These are phyloP conservation scores for Geotria australis DNA, from an alignment of 2,797 vertebrate genomes.

Conservation along the genomic window DNA sequence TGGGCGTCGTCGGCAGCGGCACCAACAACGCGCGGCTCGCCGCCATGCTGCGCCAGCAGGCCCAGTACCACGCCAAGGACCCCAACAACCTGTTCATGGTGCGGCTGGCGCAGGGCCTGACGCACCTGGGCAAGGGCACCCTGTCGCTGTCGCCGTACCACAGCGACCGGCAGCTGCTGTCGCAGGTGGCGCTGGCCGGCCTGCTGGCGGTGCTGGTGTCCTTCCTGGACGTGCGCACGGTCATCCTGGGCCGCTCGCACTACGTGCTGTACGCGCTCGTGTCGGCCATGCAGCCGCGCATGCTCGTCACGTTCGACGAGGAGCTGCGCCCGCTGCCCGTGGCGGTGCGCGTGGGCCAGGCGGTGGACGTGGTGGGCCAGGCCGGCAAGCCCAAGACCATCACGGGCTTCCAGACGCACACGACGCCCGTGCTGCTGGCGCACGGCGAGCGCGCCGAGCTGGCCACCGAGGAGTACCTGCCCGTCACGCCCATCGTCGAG, in stretches of 20 bases:
- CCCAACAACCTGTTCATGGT: conserved; percentile 99
- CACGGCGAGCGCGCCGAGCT: conserved; percentile 77
- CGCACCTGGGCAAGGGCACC: conserved; percentile 86
- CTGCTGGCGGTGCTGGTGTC: conserved; percentile 76
- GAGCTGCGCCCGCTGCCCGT: conserved; percentile 65
- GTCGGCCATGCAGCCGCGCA: conserved; percentile 88
- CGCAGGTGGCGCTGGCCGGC: conserved; percentile 78
- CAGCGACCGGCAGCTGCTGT: conserved; percentile 92
- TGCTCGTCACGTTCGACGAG: conserved; percentile 89
- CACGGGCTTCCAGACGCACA: conserved; percentile 95
- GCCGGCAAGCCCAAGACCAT: conserved; percentile 96
- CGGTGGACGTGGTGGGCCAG: conserved; percentile 86
- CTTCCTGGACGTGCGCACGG: conserved; percentile 66
- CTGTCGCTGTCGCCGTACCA: conserved; percentile 88
- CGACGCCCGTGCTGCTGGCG: conserved; percentile 66
- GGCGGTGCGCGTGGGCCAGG: conserved; percentile 88
- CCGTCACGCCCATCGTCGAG: conserved; percentile 71
- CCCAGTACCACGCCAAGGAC: conserved; percentile 92
- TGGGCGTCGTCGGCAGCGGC: conserved; percentile 98
- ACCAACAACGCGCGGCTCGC: conserved; percentile 87
- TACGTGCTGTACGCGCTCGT: conserved; percentile 78
- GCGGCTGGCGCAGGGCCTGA: conserved; percentile 77
- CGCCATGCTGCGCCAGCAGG: conserved; percentile 77
- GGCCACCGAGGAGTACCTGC: conserved; percentile 75
- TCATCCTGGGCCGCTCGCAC: conserved; percentile 84